Evolutionary conservation across 2,888 invertebrate species (phyloP).

Genomic region (Apocheima hispidaria): DNA sequence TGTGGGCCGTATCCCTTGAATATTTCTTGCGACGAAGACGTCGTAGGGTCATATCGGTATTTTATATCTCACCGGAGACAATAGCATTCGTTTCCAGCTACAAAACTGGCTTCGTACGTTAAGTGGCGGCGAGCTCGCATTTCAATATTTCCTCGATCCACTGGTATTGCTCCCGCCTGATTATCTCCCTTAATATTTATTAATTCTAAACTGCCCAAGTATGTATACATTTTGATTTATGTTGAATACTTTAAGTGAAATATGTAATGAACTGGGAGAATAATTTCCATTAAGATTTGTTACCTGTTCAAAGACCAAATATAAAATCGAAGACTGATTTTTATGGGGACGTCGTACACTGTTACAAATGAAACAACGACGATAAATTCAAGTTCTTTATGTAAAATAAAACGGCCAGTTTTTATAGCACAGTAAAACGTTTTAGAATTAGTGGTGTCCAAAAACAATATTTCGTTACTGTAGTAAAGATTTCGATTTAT

Average conservation of each 20-base stretch:
- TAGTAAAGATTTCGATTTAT: conserved; percentile 64
- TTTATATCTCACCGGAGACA: conserved; percentile 84
- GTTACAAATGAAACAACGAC: conserved; percentile 71
- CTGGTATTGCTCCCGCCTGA: conserved; percentile 55
- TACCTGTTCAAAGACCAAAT: conserved; percentile 57
- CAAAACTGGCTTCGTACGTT: conserved; percentile 71
- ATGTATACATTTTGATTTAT: conserved; percentile 54
- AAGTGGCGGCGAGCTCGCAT: conserved; percentile 72
- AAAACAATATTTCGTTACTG: conserved; percentile 67
- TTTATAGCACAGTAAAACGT: conserved; percentile 70
- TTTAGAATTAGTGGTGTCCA: conserved; percentile 63
- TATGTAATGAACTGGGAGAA: conserved; percentile 52
- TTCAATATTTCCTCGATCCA: conserved; percentile 67
- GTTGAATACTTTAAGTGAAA: conserved; percentile 45
- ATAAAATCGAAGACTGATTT: conserved; percentile 61
- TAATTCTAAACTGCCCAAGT: conserved; percentile 44
- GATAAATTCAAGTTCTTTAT: conserved; percentile 74
- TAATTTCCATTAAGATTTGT: conserved; percentile 55
- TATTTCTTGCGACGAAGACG: conserved; percentile 86
- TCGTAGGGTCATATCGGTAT: conserved; percentile 85
- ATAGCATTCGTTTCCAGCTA: conserved; percentile 82
- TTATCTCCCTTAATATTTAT: conserved; percentile 61
- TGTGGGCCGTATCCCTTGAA: conserved; percentile 86
- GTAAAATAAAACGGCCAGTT: conserved; percentile 67
- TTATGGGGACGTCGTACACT: conserved; percentile 63